Base-by-base conservation (phyloP, 1,140 invertebrate species). In the Eupeodes corollae region DNA sequence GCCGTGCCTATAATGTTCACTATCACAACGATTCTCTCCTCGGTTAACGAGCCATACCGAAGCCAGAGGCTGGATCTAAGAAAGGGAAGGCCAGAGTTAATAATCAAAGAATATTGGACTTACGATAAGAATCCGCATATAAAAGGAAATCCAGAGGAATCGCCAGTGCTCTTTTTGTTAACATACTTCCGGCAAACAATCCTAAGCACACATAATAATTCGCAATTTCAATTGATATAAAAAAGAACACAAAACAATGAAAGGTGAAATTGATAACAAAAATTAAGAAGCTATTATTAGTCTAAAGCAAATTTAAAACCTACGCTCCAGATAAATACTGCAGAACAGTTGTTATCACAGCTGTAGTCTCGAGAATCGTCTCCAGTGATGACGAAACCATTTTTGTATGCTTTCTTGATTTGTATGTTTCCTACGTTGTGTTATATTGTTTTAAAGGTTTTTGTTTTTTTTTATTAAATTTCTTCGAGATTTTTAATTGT, bases 101-200 rank as follows among this genome's bases (percentile, higher is more conserved):
- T 45, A 42, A 42, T 13, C 40, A 40, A 18, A 51, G 21, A 42
- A 58, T 13, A 8, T n/a, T 41, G 39, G 19, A 77, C 80, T 76
- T 74, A 84, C 82, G 83, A 85, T 59, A 86, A 70, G 59, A 82
- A 79, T 52, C 84, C 84, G 55, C 79, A 80, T 45, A 86, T 68
- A 69, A 88, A 88, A 42, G 84, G 81, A 49, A 87, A 71, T 1
- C 77, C 74, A 5, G 84, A 85, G 9, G 78, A 71, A 57, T 86
- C 59, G 10, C 61, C 57, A 6, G 58, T 65, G 45, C 62, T 65
- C 42, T 68, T 68, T 45, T 67, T 68, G 47, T 67, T 58, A 42
- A 68, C 57, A 38, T 68, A 68, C 37, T 67, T 68, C 6, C 57
- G 60, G 44, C 65, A 68, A 30, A 67, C 57, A 21, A 68, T 49